Evolutionary conservation across 2,113 vertebrate species (phyloP).

Genomic region (Halichoerus grypus): DNA sequence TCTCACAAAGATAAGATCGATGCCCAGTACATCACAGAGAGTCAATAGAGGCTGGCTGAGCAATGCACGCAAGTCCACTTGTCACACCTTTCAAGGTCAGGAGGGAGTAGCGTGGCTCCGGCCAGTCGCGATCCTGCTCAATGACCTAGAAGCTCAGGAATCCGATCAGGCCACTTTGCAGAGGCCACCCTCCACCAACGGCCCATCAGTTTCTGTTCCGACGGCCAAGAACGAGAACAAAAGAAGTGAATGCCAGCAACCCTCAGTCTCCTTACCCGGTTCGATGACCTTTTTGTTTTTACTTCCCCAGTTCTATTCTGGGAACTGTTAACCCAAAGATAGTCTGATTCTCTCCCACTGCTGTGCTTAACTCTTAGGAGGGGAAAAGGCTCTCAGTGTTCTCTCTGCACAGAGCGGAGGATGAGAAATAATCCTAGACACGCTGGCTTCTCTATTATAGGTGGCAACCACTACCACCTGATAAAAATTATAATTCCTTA

Average conservation of each 20-base stretch:
- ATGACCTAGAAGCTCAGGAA: slow-evolving; percentile 73
- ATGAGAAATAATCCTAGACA: not conserved
- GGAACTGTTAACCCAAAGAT: not conserved
- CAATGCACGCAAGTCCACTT: not conserved
- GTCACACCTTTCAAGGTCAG: slow-evolving; percentile 56
- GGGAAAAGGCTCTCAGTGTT: not conserved
- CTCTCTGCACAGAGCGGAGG: not conserved
- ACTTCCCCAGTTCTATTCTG: slow-evolving; percentile 36
- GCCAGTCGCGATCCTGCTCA: slow-evolving; percentile 48
- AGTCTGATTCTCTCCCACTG: slow-evolving; percentile 2
- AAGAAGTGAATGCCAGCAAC: slow-evolving; percentile 69
- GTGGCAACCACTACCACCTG: not conserved
- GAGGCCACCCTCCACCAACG: not conserved
- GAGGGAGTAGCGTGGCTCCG: slow-evolving; percentile 5
- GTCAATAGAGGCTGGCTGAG: not conserved
- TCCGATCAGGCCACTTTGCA: slow-evolving; percentile 69
- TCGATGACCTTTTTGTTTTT: slow-evolving; percentile 13
- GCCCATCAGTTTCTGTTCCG: slow-evolving; percentile 60
- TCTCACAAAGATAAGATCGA: not conserved
- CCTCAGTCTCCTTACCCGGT: not conserved
- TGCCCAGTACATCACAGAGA: not conserved
- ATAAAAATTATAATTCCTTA: not conserved
- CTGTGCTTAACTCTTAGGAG: not conserved
- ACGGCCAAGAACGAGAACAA: slow-evolving; percentile 61
- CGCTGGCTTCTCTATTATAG: not conserved